Conservation (phyloP, 2,797 vertebrate genomes). For the Halcyon badia region DNA sequence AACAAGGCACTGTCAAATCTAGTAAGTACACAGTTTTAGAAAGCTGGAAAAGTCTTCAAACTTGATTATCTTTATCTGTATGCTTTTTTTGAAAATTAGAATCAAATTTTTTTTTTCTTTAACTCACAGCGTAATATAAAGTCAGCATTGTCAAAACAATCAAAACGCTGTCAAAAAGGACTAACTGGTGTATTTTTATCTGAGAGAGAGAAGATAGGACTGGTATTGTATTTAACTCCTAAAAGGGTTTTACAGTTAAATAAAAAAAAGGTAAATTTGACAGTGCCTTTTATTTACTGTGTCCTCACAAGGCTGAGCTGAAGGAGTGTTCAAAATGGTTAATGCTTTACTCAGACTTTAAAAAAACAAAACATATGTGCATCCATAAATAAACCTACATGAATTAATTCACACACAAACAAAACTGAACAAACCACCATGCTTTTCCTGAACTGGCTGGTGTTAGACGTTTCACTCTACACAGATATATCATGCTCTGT, state of each 20-base stretch:
- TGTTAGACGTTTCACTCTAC: conserved; percentile 32
- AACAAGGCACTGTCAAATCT: conserved; percentile 35
- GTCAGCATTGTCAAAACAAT: too few species aligned
- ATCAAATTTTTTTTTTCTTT: rapidly evolving
- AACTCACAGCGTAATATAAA: background rate
- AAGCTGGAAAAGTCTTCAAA: background rate
- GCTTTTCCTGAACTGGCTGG: conserved; percentile 55
- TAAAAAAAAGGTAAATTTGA: background rate
- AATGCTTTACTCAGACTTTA: conserved; percentile 6
- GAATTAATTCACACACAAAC: conserved; percentile 48
- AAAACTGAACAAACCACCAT: conserved; percentile 64
- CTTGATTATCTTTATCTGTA: background rate
- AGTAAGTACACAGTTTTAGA: background rate
- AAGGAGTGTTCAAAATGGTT: background rate
- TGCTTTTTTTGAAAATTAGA: background rate
- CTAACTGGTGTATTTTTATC: background rate
- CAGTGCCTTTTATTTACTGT: conserved; percentile 44
- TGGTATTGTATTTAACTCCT: background rate
- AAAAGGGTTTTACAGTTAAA: background rate
- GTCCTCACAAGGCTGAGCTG: conserved; percentile 41
- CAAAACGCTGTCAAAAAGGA: background rate
- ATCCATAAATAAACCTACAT: background rate
- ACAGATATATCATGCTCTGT: conserved; percentile 56
- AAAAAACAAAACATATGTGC: conserved; percentile 1
- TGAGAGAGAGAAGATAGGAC: background rate